These are phyloP conservation scores for Alethe diademata DNA, from an alignment of 2,113 vertebrate species.

Conservation along the genomic window DNA sequence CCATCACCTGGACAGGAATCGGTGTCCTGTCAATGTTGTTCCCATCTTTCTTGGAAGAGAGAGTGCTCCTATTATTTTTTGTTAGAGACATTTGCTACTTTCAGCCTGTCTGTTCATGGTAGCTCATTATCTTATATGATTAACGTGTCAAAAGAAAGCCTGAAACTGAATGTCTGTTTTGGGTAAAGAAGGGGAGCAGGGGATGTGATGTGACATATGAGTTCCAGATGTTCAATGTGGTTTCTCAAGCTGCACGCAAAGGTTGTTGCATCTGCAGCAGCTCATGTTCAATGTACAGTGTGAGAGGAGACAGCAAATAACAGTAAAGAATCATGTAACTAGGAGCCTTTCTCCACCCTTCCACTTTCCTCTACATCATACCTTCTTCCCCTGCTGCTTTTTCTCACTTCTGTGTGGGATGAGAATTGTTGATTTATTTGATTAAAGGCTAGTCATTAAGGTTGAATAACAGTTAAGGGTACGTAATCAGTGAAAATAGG, in stretches of 20 bases:
- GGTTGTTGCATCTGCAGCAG: background rate
- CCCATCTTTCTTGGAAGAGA: background rate
- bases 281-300: background rate
- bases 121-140: background rate
- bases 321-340: background rate
- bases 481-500: background rate
- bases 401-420: background rate
- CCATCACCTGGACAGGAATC: background rate
- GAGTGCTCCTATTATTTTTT: background rate
- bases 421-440: background rate
- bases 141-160: background rate
- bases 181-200: background rate
- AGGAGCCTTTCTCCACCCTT: background rate
- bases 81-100: background rate
- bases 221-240: conserved; percentile 17
- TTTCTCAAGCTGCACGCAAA: conserved; percentile 12
- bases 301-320: background rate
- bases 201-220: background rate
- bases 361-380: background rate
- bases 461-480: background rate
- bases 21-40: background rate
- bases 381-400: background rate
- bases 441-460: background rate
- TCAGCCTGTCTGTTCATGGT: background rate
- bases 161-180: background rate